Base-by-base conservation (phyloP, 2,797 vertebrate species). In the Alcedo quadribrachys region DNA sequence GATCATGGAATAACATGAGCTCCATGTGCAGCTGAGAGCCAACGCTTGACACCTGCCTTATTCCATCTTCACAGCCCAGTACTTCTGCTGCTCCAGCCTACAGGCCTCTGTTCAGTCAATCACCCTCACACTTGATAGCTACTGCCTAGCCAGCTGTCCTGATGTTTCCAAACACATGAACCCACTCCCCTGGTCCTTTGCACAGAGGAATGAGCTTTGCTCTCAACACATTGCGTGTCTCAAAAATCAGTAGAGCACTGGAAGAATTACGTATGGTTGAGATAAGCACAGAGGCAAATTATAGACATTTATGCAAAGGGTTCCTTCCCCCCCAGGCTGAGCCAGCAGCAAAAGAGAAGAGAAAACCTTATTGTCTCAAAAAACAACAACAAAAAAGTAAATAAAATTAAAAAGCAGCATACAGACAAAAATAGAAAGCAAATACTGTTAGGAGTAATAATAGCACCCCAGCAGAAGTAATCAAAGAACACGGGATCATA, bases 61-160 rank as follows among this genome's bases (percentile, higher is more conserved):
- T 8, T 61, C 90, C 84, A 13, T 87, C 89, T 70, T 33, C 66
- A 8, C 76, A 75, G 84, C 68, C 65, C 5, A 0, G 53, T 35
- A 3, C 80, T 73, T 33, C 50, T 51, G 85, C 73, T 65, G 65
- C 69, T 85, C 45, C 48, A 81, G 54, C 55, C 69, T 45, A 25
- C 50, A 27, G 68, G 85, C 58, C 80, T 89, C 78, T 17, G 3
- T 79, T 77, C 78, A 9, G 81, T 90, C 81, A 77, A 94, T 95
- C 92, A 81, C 65, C 73, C 84, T 95, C 94, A 71, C 89, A 71
- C 90, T 77, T 30, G 89, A 93, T 78, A 95, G 78, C 81, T 93
- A 62, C 90, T 85, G 90, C 81, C 94, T n/a, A 63, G 12, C 50
- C 66, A 16, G 28, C 92, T 74, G 74, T 58, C 68, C 94, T 18